Base-by-base conservation (phyloP, 2,113 vertebrate genomes). In the Gymnogyps californianus region DNA sequence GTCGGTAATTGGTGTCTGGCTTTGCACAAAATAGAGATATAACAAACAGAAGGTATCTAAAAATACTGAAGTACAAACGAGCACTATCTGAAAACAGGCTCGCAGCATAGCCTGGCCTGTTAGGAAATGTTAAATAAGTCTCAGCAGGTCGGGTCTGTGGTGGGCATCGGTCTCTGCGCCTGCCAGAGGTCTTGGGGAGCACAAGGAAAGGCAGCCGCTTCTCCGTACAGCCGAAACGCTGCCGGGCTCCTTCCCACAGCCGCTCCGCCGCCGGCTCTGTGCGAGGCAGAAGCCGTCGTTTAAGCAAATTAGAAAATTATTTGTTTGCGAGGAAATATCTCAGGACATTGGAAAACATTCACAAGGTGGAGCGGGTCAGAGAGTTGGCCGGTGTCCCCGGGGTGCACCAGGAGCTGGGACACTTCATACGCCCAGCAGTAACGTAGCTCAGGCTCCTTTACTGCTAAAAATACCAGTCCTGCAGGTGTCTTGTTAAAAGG, bases 181-280 rank as follows among this genome's bases (percentile, higher is more conserved):
- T 70, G 29, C 34, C 59, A 65, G 62, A 83, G 17, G 36, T 32
- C 51, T 71, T 42, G n/a, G 7, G 59, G 47, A 83, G 46, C 10
- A 24, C 20, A 32, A 40, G 40, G 59, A 80, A 74, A 55, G 21
- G 47, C 54, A 65, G n/a, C 18, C 28, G 29, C 52, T 47, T 21
- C 47, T 67, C 58, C 1, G 0, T 21, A 29, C 26, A 64, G 42
- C n/a, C 0, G 0, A 66, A 62, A 46, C 66, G 29, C 38, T n/a
- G 42, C 32, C 3, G 2, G 55, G 44, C 29, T 88, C 42, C 78
- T 59, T 65, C 64, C 32, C n/a, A 25, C 0, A 1, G 64, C 51
- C 0, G 8, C 38, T 64, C 36, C 6, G 3, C 69, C 3, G 10
- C 46, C 4, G 1, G 26, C 57, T 47, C 82, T 47, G 38, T 0